A percentile compares a stretch with the other conserved stretches of the same genome.
phyloP scores from a whole-genome alignment of 2,113 vertebrate species.

The Amia ocellicauda region DNA sequence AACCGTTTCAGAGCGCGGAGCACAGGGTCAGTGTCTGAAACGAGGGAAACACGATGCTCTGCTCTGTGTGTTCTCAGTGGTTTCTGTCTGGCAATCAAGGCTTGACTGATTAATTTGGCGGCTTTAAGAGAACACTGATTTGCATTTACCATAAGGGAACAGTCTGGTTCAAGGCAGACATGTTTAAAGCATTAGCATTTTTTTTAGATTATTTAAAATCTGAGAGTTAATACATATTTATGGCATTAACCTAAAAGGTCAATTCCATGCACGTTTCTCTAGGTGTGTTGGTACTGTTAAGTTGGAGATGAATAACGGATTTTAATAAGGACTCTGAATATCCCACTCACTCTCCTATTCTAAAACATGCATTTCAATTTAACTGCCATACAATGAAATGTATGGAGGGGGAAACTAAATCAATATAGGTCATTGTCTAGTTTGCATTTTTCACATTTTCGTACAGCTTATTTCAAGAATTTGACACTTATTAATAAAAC shows the following conservation, averaged over 20 bases:
- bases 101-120: slow-evolving; percentile 9
- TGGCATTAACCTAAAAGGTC: slow-evolving; percentile 6
- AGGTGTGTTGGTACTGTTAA: slow-evolving; percentile 6
- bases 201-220: slow-evolving; percentile 3
- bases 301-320: background rate
- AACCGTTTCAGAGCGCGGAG: too few species aligned
- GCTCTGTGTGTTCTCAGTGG: background rate
- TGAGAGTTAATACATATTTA: slow-evolving; percentile 9
- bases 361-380: too few species aligned
- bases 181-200: slow-evolving; percentile 7
- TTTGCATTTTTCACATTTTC: too few species aligned
- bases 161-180: background rate
- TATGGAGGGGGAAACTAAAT: too few species aligned
- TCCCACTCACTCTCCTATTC: too few species aligned
- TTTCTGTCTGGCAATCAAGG: background rate
- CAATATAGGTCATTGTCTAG: too few species aligned
- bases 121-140: slow-evolving; percentile 16
- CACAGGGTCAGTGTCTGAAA: too few species aligned
- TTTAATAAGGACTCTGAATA: background rate
- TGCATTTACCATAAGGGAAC: slow-evolving; percentile 7
- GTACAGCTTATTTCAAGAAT: too few species aligned
- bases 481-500: too few species aligned
- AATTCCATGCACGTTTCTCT: slow-evolving; percentile 13
- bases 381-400: too few species aligned
- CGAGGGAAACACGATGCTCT: too few species aligned